phyloP scores from a whole-genome alignment of 2,888 invertebrate genomes.

The Torymus tubicola region DNA sequence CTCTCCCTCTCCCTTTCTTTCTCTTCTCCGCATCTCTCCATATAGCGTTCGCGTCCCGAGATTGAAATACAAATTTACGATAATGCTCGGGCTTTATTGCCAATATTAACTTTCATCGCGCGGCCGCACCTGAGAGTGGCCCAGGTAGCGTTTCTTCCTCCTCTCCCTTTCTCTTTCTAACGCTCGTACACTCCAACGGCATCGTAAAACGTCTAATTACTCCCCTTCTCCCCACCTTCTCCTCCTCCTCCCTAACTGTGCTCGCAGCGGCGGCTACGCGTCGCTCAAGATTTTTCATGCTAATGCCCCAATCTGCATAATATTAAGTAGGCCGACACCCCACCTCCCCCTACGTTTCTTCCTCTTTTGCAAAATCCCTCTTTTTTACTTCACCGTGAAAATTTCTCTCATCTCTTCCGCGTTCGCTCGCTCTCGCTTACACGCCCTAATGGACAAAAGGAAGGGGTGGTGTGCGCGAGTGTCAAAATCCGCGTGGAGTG shows the following conservation, averaged over 20 bases:
- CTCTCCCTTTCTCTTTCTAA: too few species aligned
- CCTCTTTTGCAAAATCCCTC: slow-evolving; percentile 35
- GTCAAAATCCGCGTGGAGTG: slow-evolving; percentile 13
- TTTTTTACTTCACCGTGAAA: background rate
- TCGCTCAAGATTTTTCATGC: slow-evolving; percentile 53
- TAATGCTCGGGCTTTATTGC: slow-evolving; percentile 48
- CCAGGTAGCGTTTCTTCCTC: background rate
- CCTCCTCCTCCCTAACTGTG: slow-evolving; percentile 7
- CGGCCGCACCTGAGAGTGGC: background rate
- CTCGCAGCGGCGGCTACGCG: slow-evolving; percentile 2
- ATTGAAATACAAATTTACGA: slow-evolving; percentile 57
- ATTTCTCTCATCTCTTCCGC: background rate
- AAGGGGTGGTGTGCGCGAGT: background rate
- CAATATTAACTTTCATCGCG: slow-evolving; percentile 54
- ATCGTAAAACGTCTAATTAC: slow-evolving; percentile 59
- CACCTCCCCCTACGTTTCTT: background rate
- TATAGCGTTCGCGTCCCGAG: background rate
- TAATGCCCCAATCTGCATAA: slow-evolving; percentile 55
- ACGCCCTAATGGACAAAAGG: background rate
- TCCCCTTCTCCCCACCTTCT: too few species aligned
- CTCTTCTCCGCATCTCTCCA: too few species aligned
- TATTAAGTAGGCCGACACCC: slow-evolving; percentile 38
- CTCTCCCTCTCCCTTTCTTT: too few species aligned
- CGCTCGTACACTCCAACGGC: slow-evolving; percentile 38
- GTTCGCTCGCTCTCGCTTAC: background rate